A percentile compares a stretch with the other conserved stretches of the same genome.
phyloP scores from a whole-genome alignment of 2,113 vertebrate genomes.

The Tauraco erythrolophus region DNA sequence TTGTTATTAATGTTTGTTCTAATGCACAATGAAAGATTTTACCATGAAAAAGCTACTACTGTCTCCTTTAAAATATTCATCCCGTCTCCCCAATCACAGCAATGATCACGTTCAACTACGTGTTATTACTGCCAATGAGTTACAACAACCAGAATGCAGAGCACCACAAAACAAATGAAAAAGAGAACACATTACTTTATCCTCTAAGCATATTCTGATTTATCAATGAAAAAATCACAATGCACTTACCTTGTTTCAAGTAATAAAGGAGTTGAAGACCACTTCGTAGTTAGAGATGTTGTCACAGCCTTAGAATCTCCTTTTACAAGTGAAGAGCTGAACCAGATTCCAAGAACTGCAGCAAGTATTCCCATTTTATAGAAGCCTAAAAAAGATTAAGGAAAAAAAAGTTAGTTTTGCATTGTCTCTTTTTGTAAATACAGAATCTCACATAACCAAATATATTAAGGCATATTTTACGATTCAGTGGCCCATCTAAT shows the following conservation, averaged over 20 bases:
- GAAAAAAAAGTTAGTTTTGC: background rate
- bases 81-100: background rate
- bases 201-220: background rate
- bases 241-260: constrained; percentile 90
- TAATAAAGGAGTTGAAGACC: constrained; percentile 90
- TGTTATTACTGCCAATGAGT: background rate
- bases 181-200: background rate
- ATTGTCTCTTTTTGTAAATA: background rate
- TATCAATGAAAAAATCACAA: background rate
- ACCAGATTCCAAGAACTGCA: constrained; percentile 75
- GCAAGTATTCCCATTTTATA: constrained; percentile 83
- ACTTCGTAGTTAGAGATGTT: constrained; percentile 93
- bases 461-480: background rate
- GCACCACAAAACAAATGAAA: background rate
- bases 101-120: background rate
- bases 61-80: background rate
- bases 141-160: background rate
- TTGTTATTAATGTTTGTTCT: background rate
- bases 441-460: background rate
- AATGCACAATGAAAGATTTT: background rate
- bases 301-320: constrained; percentile 95
- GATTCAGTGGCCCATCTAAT: background rate
- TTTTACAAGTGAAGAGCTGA: constrained; percentile 73
- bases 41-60: background rate
- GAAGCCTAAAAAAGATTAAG: constrained; percentile 38